Base-by-base conservation (phyloP, 2,113 vertebrate species). In the Poicephalus gulielmi region DNA sequence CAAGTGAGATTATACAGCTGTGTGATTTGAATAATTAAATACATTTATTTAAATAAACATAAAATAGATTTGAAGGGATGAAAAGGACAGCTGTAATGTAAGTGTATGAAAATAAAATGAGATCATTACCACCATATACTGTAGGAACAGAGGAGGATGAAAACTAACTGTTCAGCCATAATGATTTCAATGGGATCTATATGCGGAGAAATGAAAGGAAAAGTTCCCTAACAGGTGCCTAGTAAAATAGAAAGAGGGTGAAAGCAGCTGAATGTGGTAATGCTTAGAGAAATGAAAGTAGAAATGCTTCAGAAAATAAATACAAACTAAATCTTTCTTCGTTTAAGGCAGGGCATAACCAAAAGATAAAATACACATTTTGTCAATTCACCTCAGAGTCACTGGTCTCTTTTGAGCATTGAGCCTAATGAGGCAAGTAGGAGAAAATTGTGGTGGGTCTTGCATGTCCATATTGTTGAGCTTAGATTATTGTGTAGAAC, bases 101-200 rank as follows among this genome's bases (percentile, higher is more conserved):
- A 96, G 24, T 80, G n/a, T 95, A 95, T 95, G 74, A 96, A 97
- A 98, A 97, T 93, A 94, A 98, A 97, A 97, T 77, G 86, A 97
- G 95, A 97, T 97, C 96, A 96, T 98, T 97, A 98, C 95, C 88
- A 91, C 57, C 27, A 22, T 84, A 91, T 53, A 95, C 82, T 90
- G 70, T 89, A 94, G 80, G 82, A 97, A 94, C 81, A 94, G 85
- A 96, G 52, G 43, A 62, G 60, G 94, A 93, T 97, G 84, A 97
- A 94, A 98, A 97, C 91, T 90, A 96, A 91, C 90, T 88, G 79
- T 90, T 97, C 93, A 96, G 59, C 79, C 95, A 91, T 97, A 97
- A 98, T 96, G 96, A 97, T 98, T 98, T 97, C 95, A 96, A 98
- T 98, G 97, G 88, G 90, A 86, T 75, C 88, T 96, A 85, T 97